Evolutionary conservation across 2,113 vertebrate genomes (phyloP).

Genomic region (Gopherus evgoodei): DNA sequence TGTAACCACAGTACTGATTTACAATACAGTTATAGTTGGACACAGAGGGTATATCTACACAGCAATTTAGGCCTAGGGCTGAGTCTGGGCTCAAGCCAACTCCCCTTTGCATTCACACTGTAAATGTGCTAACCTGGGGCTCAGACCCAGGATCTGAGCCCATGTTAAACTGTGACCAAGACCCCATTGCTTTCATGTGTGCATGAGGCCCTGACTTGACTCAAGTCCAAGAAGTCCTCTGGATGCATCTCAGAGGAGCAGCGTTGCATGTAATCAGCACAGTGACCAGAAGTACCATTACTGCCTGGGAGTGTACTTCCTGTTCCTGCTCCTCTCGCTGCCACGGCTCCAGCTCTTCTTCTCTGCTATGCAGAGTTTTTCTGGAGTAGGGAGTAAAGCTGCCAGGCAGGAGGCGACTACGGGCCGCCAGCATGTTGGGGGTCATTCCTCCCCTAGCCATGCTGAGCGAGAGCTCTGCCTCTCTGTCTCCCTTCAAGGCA

Average conservation of each 20-base stretch:
- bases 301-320: not conserved
- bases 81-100: not conserved
- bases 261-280: not conserved
- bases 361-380: not conserved
- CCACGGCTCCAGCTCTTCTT: not conserved
- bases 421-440: not conserved
- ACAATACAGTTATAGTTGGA: fast-evolving
- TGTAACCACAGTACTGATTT: not conserved
- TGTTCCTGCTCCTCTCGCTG: not conserved
- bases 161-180: not conserved
- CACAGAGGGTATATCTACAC: not conserved
- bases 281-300: not conserved
- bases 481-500: too few species aligned
- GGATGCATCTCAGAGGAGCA: not conserved
- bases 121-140: not conserved
- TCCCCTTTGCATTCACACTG: too few species aligned
- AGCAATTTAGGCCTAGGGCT: not conserved
- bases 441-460: too few species aligned
- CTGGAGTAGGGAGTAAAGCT: not conserved
- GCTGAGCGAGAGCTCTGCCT: too few species aligned
- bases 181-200: not conserved
- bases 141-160: too few species aligned
- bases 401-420: not conserved
- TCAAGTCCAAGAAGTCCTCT: not conserved
- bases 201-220: not conserved